phyloP scores from a whole-genome alignment of 2,113 vertebrate species.

The Parus major region DNA sequence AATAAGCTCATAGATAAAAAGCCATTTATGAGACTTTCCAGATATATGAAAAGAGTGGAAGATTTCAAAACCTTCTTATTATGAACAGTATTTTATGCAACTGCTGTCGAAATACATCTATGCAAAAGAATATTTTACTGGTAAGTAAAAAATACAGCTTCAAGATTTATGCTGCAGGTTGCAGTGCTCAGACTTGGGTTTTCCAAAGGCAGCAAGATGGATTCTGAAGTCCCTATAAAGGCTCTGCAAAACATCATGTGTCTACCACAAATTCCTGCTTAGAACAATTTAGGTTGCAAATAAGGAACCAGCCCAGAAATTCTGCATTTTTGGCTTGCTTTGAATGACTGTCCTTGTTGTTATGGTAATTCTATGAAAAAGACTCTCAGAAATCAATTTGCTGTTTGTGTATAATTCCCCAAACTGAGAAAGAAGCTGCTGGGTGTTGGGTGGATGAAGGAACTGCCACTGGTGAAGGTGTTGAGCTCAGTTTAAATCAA shows the following conservation, averaged over 20 bases:
- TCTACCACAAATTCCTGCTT: neutral
- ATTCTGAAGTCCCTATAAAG: neutral
- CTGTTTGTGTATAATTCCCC: neutral
- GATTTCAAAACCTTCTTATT: neutral
- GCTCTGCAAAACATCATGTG: neutral
- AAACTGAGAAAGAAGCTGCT: neutral
- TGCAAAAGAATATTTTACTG: neutral
- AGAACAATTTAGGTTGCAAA: neutral
- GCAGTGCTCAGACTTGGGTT: neutral
- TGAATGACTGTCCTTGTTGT: neutral
- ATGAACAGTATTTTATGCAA: neutral
- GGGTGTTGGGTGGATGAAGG: neutral
- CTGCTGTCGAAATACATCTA: neutral
- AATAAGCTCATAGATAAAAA: neutral
- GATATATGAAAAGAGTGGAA: neutral
- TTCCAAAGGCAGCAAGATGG: neutral
- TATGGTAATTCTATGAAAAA: slow-evolving; percentile 21
- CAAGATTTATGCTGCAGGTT: slow-evolving; percentile 2
- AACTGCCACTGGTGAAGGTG: neutral
- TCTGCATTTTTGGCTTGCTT: neutral
- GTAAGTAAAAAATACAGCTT: neutral
- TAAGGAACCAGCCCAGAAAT: neutral
- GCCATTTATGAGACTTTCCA: neutral
- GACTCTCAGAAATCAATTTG: slow-evolving; percentile 13
- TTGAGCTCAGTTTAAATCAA: neutral